Conservation (phyloP, 2,113 vertebrate species). For the Microtus ochrogaster region DNA sequence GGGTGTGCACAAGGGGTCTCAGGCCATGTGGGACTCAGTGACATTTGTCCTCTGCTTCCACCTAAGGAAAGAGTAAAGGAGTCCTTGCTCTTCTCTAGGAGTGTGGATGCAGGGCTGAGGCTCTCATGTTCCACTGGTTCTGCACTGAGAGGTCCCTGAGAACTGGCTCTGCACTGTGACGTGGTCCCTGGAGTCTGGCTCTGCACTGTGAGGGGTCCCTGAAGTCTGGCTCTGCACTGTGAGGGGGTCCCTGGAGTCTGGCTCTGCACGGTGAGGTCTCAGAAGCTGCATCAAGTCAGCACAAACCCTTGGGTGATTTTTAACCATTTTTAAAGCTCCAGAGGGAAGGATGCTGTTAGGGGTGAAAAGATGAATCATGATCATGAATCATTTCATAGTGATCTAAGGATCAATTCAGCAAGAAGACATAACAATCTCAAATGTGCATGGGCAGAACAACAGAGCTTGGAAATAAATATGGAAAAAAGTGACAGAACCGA, state of each 20-base stretch:
- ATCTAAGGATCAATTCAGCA: background rate
- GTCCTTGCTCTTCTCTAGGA: background rate
- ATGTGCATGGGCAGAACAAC: background rate
- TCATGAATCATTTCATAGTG: background rate
- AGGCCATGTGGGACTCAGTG: fast-evolving
- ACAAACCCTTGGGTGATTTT: background rate
- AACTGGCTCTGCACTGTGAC: background rate
- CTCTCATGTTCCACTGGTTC: background rate
- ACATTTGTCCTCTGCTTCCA: too few species aligned
- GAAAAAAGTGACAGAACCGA: background rate
- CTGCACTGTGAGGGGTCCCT: background rate
- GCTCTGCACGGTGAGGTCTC: background rate
- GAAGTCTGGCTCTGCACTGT: background rate
- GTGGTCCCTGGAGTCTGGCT: background rate
- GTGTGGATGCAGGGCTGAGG: background rate
- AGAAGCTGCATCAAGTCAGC: background rate
- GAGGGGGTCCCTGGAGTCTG: background rate
- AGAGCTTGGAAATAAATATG: background rate
- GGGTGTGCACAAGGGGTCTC: background rate
- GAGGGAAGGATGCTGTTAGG: background rate
- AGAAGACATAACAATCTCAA: background rate
- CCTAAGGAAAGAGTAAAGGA: background rate
- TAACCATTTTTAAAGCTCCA: background rate
- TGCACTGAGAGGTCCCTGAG: background rate
- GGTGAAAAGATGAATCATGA: background rate